Conservation (phyloP, 2,888 invertebrate species). For the Arctia plantaginis region DNA sequence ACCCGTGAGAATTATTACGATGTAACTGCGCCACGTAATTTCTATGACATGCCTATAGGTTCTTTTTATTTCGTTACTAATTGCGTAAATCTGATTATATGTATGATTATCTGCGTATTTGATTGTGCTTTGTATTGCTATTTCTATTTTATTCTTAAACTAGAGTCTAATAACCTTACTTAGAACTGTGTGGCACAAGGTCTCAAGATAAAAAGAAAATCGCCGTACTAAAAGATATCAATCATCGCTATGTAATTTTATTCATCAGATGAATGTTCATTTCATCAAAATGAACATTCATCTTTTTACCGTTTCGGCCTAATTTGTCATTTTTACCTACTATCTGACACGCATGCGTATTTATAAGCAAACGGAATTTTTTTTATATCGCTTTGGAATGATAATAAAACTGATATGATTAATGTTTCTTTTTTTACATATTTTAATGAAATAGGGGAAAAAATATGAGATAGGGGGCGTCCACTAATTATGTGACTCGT, state of each 20-base stretch:
- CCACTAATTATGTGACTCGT: no score
- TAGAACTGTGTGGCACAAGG: neutral
- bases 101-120: no score
- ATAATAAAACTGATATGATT: neutral
- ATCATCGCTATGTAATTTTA: no score
- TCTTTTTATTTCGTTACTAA: conserved; percentile 6
- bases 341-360: neutral
- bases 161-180: neutral
- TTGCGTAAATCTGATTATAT: neutral
- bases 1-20: conserved; percentile 66
- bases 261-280: no score
- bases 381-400: neutral
- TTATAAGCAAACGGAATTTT: neutral
- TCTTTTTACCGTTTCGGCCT: neutral
- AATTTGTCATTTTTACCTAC: neutral
- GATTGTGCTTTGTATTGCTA: neutral
- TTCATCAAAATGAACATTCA: neutral
- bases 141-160: neutral
- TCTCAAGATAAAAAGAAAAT: neutral
- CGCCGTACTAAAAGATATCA: neutral
- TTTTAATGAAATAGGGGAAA: no score
- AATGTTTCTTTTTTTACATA: neutral
- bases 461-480: no score
- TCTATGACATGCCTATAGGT: conserved; percentile 50
- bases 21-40: conserved; percentile 59